Evolutionary conservation across 2,888 invertebrate genomes (phyloP).

Genomic region (Crepidodera aurea): DNA sequence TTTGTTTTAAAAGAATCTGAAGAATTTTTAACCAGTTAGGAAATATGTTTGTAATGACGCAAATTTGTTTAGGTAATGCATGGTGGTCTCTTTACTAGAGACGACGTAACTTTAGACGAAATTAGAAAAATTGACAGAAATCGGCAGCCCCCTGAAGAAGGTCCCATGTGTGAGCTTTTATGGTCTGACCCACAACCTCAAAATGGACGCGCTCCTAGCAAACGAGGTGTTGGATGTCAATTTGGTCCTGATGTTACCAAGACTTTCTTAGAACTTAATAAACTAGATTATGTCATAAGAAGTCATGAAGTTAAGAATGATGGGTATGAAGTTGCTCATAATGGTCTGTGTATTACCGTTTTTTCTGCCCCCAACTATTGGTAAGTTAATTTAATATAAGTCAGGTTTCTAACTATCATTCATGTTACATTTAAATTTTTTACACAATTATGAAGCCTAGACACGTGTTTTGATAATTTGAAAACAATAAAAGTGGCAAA

Average conservation of each 20-base stretch:
- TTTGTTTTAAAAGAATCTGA: no score
- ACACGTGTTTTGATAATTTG: no score
- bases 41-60: no score
- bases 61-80: slow-evolving; percentile 86
- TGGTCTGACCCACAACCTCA: slow-evolving; percentile 99
- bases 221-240: slow-evolving; percentile 97
- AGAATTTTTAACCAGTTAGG: no score
- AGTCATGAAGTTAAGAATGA: slow-evolving; percentile 98
- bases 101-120: slow-evolving; percentile 92
- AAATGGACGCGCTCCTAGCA: slow-evolving; percentile 88
- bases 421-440: no score
- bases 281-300: slow-evolving; percentile 91
- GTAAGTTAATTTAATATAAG: slow-evolving; percentile 69
- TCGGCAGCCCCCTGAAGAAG: slow-evolving; percentile 96
- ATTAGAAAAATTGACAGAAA: slow-evolving; percentile 89
- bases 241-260: slow-evolving; percentile 98
- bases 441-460: no score
- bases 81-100: slow-evolving; percentile 95
- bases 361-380: slow-evolving; percentile 99
- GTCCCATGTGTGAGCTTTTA: slow-evolving; percentile 95
- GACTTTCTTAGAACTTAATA: slow-evolving; percentile 83
- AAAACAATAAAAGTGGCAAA: no score
- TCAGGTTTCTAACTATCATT: neutral
- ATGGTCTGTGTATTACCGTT: slow-evolving; percentile 96
- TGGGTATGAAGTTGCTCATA: slow-evolving; percentile 95